Evolutionary conservation across 2,113 vertebrate species (phyloP), one percentile per base, ranked within the genome.

Genomic region (Tichodroma muraria): DNA sequence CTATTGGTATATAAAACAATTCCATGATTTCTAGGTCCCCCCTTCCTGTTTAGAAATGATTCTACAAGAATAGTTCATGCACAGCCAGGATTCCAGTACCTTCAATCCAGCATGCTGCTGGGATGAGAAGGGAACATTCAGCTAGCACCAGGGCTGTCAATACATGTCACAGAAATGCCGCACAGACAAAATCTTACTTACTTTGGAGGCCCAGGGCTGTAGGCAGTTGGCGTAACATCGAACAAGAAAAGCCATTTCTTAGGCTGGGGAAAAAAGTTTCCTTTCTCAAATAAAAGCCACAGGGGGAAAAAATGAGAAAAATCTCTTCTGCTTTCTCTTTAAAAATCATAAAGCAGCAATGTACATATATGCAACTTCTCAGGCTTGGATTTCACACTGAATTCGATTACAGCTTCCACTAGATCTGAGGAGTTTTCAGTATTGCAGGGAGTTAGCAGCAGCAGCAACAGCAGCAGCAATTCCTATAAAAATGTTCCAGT

Each of bases 181-280:
- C 42, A 96, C 91, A 93, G 81, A 93, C 59, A 95, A 90, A 95
- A 91, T 97, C 97, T 97, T 92, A 98, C 99, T 99, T 99, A 99
- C 99, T 99, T 99, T 99, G 97, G 99, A 99, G 97, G 99, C 99
- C 99, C 99, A 99, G 31, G 99, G 99, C 90, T 99, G 99, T 97
- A 99, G 98, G 98, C 99, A 99, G 98, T 99, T 99, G 98, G 99
- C 99, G 72, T 99, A 99, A 98, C 99, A 99, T 97, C 99, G 99
- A 96, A 99, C 99, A 92, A 99, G 99, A 98, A 99, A 99, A 98
- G 99, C 99, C 99, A 99, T 99, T 98, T 98, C 97, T 97, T 93
- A 89, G 88, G 89, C 96, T 98, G 96, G 94, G 37, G 6, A 15
- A 30, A 97, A 97, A 98, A 98, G 98, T 98, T 99, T 98, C 97